Conservation (phyloP, 2,797 vertebrate genomes). For the Rhinatrema bivittatum region DNA sequence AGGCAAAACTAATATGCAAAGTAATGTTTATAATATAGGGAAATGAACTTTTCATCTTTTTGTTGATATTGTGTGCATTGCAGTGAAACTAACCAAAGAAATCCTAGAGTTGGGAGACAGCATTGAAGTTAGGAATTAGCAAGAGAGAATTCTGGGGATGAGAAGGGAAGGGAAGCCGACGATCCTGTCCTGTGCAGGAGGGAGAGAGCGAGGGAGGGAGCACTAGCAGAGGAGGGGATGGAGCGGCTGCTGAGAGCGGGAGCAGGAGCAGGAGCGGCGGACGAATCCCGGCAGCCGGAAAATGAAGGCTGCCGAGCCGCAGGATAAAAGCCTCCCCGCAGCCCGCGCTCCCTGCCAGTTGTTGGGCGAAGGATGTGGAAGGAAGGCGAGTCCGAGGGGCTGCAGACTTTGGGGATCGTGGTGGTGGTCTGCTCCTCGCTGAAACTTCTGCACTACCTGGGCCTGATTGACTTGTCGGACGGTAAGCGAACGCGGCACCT, state of each 20-base stretch:
- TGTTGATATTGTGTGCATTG: too few species aligned
- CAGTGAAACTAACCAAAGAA: too few species aligned
- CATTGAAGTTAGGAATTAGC: too few species aligned
- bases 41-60: too few species aligned
- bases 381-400: conserved; percentile 54
- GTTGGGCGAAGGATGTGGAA: conserved; percentile 45
- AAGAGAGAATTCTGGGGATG: too few species aligned
- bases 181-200: accelerated
- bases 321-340: conserved; percentile 17
- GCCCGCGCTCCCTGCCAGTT: conserved; percentile 17
- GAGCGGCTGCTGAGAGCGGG: conserved; percentile 2
- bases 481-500: conserved; percentile 46
- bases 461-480: conserved; percentile 58
- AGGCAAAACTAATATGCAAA: too few species aligned
- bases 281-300: conserved; percentile 6
- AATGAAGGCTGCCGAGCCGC: conserved; percentile 25
- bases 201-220: neutral
- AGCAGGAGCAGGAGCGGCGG: neutral
- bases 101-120: too few species aligned
- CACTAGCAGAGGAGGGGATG: conserved; percentile 11
- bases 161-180: too few species aligned
- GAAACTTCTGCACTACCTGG: conserved; percentile 64
- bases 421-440: conserved; percentile 59
- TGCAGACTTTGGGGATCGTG: conserved; percentile 61
- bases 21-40: too few species aligned